phyloP scores from a whole-genome alignment of 2,888 invertebrate genomes.

The Hydropsyche betteni region DNA sequence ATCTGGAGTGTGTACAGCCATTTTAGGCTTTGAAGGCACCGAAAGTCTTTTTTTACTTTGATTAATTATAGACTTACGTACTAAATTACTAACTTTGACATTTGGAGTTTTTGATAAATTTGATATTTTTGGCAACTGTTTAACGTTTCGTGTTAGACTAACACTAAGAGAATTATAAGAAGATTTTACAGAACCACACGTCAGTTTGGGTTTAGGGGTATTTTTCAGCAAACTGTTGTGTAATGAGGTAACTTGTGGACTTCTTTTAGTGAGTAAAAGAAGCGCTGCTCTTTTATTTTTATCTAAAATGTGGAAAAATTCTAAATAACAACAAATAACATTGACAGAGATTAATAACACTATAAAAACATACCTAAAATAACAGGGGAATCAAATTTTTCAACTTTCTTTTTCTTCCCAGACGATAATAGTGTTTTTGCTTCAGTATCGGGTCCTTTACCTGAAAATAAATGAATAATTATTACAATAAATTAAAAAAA shows the following conservation, averaged over 20 bases:
- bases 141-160: too few relatives aligned
- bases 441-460: background rate
- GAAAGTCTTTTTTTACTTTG: too few relatives aligned
- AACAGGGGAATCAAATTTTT: constrained; percentile 49
- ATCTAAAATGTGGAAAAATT: constrained; percentile 55
- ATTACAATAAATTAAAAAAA: background rate
- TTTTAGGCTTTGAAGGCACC: too few relatives aligned
- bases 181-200: too few relatives aligned
- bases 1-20: too few relatives aligned
- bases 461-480: background rate
- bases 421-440: background rate
- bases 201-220: too few relatives aligned
- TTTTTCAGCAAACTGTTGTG: too few relatives aligned
- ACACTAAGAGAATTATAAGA: too few relatives aligned
- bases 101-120: too few relatives aligned
- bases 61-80: too few relatives aligned
- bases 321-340: background rate
- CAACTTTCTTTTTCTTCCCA: constrained; percentile 45
- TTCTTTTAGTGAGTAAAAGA: constrained; percentile 62
- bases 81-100: too few relatives aligned
- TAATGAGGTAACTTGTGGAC: constrained; percentile 52
- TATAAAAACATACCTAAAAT: constrained; percentile 40
- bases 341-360: constrained; percentile 19
- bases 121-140: too few relatives aligned
- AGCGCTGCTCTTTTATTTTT: constrained; percentile 64